Base-by-base conservation (phyloP, 2,888 invertebrate genomes). In the Drosophila yooni region DNA sequence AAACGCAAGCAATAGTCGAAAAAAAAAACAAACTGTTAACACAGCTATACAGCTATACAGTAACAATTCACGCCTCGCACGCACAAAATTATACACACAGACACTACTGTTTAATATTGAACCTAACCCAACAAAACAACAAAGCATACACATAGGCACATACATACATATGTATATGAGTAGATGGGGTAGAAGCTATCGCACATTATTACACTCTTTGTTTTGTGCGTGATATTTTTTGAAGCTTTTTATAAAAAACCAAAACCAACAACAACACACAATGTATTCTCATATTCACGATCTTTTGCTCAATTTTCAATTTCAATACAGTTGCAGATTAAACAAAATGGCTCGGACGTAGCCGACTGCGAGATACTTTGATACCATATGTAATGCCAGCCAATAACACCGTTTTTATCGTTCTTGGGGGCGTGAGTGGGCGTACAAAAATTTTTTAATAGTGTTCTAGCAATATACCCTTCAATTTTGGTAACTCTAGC, bases 91-190 rank as follows among this genome's bases (percentile, higher is more conserved):
- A 52, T 57, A 53, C 43, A 43, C 43, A 56, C 51, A 40, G 48
- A 52, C 36, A 21, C 40, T 25, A 50, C 29, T 64, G 27, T 56
- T 71, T 60, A 70, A 70, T 79, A 76, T 79, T 79, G 85, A 85
- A 89, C 87, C 89, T 89, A 85, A 87, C 89, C 89, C 85, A 85
- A 89, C 89, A 85, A 87, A 89, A 89, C 79, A 89, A 63, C 64
- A 73, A 81, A 78, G 60, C 48, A 65, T 59, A 60, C 18, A 38
- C 27, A 62, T 29, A 63, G 21, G 25, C 54, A 36, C 29, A 59
- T 48, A 64, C 66, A 33, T n/a, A 31, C 29, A 3, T 50, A 51
- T 11, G 1, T 31, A 29, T 11, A 29, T 31, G 18, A n/a, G 29
- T 31, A 51, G 10, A 27, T 38, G 27, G 21, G 36, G 5, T 36